Evolutionary conservation across 2,113 vertebrate species (phyloP).

Genomic region (Otocyon megalotis): DNA sequence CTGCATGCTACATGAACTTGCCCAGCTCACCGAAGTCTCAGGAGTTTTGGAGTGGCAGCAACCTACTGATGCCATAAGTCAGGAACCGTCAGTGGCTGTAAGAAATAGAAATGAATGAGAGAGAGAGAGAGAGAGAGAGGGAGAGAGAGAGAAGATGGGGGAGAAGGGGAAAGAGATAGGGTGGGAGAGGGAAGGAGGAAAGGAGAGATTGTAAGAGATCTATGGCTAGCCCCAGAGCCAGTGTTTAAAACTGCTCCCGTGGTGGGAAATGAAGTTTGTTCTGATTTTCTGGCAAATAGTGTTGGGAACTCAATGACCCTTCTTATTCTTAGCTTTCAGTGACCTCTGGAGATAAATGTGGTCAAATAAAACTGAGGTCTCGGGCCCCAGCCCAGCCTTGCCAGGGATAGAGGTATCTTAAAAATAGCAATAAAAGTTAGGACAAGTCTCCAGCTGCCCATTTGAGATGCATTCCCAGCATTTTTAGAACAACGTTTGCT

Average conservation of each 20-base stretch:
- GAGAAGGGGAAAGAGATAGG: background rate
- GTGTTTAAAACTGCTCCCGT: background rate
- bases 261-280: slow-evolving; percentile 69
- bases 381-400: slow-evolving; percentile 31
- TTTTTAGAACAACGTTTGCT: slow-evolving; percentile 68
- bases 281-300: slow-evolving; percentile 82
- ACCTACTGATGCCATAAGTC: background rate
- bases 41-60: background rate
- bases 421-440: slow-evolving; percentile 82
- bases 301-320: slow-evolving; percentile 84
- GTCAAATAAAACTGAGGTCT: slow-evolving; percentile 77
- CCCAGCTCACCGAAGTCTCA: background rate
- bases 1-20: background rate
- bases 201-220: background rate
- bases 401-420: slow-evolving; percentile 84
- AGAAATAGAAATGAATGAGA: background rate
- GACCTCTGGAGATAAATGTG: slow-evolving; percentile 81
- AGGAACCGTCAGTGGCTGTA: background rate
- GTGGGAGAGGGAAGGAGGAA: background rate
- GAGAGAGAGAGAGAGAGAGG: background rate
- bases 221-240: background rate
- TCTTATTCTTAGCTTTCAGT: slow-evolving; percentile 84
- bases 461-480: slow-evolving; percentile 76
- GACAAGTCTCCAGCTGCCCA: slow-evolving; percentile 72
- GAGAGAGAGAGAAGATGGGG: background rate